Evolutionary conservation across 2,888 invertebrate genomes (phyloP), one percentile per base, ranked within the genome.

Genomic region (Eulithis testata): DNA sequence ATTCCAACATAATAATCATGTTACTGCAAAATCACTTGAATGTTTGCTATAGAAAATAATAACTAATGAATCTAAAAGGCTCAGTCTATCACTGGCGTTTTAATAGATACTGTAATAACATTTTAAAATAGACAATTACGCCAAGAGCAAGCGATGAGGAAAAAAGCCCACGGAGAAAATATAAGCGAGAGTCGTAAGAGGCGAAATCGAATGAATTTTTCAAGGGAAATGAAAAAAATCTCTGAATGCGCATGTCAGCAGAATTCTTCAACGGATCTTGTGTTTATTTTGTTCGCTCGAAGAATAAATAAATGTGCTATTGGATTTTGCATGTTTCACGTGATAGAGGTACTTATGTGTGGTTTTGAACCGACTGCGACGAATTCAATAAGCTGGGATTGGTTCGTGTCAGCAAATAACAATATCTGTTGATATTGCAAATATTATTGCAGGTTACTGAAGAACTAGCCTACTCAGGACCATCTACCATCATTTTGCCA

Each of bases 141-240:
- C 62, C 47, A 65, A 68, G 66, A 76, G 70, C 76, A 76, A 75
- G 61, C 69, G 64, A 74, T 70, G 71, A 63, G 69, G 65, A 74
- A 73, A 67, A 76, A 76, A 76, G 55, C 73, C 71, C 70, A 73
- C 73, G 70, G 64, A 70, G 70, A 77, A 81, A 77, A 75, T 77
- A 72, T 82, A 75, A 76, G 74, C 73, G 73, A 76, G 72, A 75
- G 73, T 75, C 79, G 75, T 80, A 78, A 77, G 76, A 76, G 72
- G 68, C 67, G 68, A 79, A 83, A 78, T 80, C 79, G 68, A 80
- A 82, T 80, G 74, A 81, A 80, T 79, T 80, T 60, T 80, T 69
- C 65, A 72, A 60, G 62, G 73, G 73, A 77, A 79, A 80, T 79
- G 74, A 74, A 80, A 79, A 78, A 77, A 76, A 77, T 78, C 78